Base-by-base conservation (phyloP, 2,797 vertebrate species). In the Macrochelys suwanniensis region DNA sequence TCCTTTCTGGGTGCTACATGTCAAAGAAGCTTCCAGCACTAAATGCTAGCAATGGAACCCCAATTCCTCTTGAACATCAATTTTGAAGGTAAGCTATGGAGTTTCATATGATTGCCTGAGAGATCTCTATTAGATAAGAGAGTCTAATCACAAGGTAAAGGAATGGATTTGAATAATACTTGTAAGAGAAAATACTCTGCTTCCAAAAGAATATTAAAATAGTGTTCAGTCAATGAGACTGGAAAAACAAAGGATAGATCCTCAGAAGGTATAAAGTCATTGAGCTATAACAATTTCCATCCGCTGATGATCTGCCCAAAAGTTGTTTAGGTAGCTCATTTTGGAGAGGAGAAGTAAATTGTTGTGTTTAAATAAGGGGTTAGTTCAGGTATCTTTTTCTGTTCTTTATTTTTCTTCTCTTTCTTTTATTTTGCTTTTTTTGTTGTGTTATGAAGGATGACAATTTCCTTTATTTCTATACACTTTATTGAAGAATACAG, bases 31-130 rank as follows among this genome's bases (percentile, higher is more conserved):
- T 94, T 93, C 89, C 96, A 94, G 95, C 54, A 80, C 84, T 74
- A 49, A 92, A 0, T 15, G 61, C 84, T 84, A 2, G 25, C 11
- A 0, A 33, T 59, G 50, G n/a, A 82, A n/a, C 26, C 89, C 23
- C n/a, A 26, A 42, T 81, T 91, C 71, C 61, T 88, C 79, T 85
- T 85, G 92, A 89, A 95, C 96, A 95, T 85, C 86, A 7, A 81
- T 71, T 86, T 82, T 96, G 88, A 96, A 98, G 98, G 98, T 98
- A 98, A 97, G 97, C 53, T 59, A 11, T n/a, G 37, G 54, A 78
- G n/a, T 11, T 92, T 77, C 2, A 3, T 51, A 82, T 49, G 42
- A 37, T 85, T 90, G 80, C 74, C 78, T 42, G 74, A 68, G 59
- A 11, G 53, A 17, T 71, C 85, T 84, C 1, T 19, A 16, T 81